A percentile compares a stretch with the other conserved stretches of the same genome.
These are phyloP conservation scores for Dinomys branickii DNA, from an alignment of 2,113 vertebrate genomes.

Conservation along the genomic window DNA sequence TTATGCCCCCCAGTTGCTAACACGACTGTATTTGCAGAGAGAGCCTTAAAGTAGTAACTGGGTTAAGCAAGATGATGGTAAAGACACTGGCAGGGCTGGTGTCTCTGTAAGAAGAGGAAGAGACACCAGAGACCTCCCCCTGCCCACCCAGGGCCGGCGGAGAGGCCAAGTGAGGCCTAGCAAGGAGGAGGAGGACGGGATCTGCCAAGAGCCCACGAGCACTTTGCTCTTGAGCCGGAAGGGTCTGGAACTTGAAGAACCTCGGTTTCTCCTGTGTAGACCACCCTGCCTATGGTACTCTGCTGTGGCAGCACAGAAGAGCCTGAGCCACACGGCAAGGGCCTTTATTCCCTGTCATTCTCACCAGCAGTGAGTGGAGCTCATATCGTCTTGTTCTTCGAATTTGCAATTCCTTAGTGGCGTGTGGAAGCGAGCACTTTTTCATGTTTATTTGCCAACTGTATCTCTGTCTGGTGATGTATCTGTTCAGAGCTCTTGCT, in stretches of 20 bases:
- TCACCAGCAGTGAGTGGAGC: background rate
- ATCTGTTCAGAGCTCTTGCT: background rate
- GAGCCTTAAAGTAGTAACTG: background rate
- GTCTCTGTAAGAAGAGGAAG: background rate
- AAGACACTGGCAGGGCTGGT: background rate
- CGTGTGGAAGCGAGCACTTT: background rate
- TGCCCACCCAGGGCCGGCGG: background rate
- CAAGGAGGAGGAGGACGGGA: background rate
- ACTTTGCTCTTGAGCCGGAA: background rate
- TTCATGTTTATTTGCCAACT: background rate
- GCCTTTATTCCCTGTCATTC: background rate
- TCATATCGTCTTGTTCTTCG: background rate
- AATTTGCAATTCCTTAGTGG: background rate
- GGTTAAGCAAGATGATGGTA: background rate
- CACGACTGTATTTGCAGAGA: background rate
- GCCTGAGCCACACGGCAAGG: background rate
- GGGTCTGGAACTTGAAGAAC: background rate
- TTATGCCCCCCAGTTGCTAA: too few relatives aligned
- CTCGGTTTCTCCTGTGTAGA: background rate
- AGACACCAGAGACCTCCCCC: background rate
- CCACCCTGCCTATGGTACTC: background rate
- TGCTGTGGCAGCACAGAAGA: background rate
- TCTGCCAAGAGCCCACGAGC: fast-evolving
- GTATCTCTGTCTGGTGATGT: background rate
- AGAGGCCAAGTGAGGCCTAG: background rate